These are phyloP conservation scores for Muscicapa striata DNA, from an alignment of 2,797 vertebrate species.

Conservation along the genomic window DNA sequence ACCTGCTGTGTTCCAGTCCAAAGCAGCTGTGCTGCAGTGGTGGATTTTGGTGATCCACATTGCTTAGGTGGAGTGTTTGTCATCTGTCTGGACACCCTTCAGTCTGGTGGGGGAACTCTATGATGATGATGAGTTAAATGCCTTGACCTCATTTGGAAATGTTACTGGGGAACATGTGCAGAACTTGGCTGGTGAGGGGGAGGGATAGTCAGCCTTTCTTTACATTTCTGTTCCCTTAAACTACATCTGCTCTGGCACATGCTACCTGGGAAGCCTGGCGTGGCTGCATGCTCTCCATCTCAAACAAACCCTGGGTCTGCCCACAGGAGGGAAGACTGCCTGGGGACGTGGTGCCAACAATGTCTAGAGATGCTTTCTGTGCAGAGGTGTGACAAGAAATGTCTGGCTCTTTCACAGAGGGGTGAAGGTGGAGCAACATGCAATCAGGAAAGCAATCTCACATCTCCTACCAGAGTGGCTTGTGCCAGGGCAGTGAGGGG, in stretches of 20 bases:
- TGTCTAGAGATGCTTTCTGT: background rate
- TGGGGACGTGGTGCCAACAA: background rate
- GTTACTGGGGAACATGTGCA: background rate
- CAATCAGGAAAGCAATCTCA: background rate
- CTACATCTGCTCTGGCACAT: background rate
- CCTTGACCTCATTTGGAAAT: background rate
- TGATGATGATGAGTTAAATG: constrained; percentile 13
- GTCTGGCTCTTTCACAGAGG: background rate
- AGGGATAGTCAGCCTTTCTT: background rate
- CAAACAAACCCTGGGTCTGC: background rate
- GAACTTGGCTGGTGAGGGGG: background rate
- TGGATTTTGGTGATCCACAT: background rate
- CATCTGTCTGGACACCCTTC: background rate
- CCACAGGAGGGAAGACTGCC: background rate
- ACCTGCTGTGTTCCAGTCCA: background rate
- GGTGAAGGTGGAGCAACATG: background rate
- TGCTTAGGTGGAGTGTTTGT: background rate
- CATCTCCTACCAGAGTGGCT: background rate
- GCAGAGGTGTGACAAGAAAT: background rate
- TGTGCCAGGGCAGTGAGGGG: background rate
- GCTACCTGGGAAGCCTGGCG: constrained; percentile 5
- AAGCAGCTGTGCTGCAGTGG: constrained; percentile 41
- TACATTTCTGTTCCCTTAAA: background rate
- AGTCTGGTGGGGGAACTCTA: background rate
- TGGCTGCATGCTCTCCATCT: background rate